phyloP scores from a whole-genome alignment of 2,888 invertebrate species.

The Augochlorella aurata region DNA sequence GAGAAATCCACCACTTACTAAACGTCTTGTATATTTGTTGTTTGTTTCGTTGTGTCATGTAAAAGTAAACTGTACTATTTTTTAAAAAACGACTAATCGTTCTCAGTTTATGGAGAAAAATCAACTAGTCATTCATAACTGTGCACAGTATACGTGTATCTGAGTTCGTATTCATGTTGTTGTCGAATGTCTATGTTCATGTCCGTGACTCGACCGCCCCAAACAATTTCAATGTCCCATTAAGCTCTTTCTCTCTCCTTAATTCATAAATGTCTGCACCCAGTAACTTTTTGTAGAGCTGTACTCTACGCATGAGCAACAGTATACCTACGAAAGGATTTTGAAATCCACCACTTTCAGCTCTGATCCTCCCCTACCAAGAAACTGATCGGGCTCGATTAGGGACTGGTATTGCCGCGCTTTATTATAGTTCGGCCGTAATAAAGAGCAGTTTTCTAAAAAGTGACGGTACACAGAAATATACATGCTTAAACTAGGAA shows the following conservation, averaged over 20 bases:
- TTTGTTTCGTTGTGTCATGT: neutral
- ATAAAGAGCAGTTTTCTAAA: constrained; percentile 60
- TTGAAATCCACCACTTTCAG: constrained; percentile 58
- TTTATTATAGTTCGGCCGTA: constrained; percentile 57
- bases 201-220: neutral
- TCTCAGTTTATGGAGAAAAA: neutral
- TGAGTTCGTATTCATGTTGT: neutral
- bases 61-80: neutral
- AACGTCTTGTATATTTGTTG: constrained; percentile 29
- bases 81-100: neutral
- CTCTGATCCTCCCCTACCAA: constrained; percentile 58
- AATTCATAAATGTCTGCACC: constrained; percentile 33
- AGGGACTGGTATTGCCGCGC: constrained; percentile 58
- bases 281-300: constrained; percentile 46
- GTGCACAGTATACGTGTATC: neutral
- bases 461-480: constrained; percentile 58
- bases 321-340: constrained; percentile 58
- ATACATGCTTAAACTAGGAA: constrained; percentile 55
- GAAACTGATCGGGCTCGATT: constrained; percentile 59
- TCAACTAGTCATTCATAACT: neutral
- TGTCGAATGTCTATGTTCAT: neutral
- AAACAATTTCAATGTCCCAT: constrained; percentile 22
- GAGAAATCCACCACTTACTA: constrained; percentile 34
- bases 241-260: constrained; percentile 13
- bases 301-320: constrained; percentile 46